Evolutionary conservation across 1,140 invertebrate species (phyloP).

Genomic region (Druon quercuslanigerum): DNA sequence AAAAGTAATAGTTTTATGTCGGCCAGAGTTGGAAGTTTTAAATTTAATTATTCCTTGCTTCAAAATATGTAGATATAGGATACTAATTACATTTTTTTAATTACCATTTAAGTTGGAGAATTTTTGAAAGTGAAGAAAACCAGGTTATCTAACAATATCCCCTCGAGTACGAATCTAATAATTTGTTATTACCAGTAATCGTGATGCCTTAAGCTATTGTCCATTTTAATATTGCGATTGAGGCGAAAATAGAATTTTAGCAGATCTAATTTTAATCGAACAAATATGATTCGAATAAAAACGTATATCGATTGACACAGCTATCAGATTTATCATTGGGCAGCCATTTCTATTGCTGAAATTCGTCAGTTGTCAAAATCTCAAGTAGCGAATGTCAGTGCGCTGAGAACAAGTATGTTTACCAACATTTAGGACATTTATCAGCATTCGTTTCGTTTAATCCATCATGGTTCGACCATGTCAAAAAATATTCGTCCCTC

Average conservation of each 20-base stretch:
- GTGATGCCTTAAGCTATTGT: too few relatives aligned
- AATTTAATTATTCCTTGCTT: too few relatives aligned
- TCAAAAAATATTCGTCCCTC: slow-evolving; percentile 42
- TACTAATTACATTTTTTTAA: too few relatives aligned
- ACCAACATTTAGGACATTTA: slow-evolving; percentile 53
- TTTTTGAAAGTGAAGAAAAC: too few relatives aligned
- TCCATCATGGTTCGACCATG: slow-evolving; percentile 45
- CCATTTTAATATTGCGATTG: too few relatives aligned
- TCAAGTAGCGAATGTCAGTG: slow-evolving; percentile 45
- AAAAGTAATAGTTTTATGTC: too few relatives aligned
- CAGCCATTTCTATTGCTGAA: slow-evolving; percentile 45
- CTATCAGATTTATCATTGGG: slow-evolving; percentile 48
- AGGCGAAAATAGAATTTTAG: not conserved
- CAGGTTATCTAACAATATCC: too few relatives aligned
- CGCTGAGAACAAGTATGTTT: slow-evolving; percentile 47
- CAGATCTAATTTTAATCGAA: slow-evolving; percentile 3
- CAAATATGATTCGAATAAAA: slow-evolving; percentile 3
- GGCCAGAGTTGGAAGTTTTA: too few relatives aligned
- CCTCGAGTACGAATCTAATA: too few relatives aligned
- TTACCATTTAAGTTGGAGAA: too few relatives aligned
- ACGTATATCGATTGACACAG: slow-evolving; percentile 34
- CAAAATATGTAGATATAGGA: too few relatives aligned
- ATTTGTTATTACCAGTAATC: too few relatives aligned
- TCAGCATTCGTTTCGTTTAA: slow-evolving; percentile 46
- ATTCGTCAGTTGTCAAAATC: slow-evolving; percentile 47